These are phyloP conservation scores for Eueides isabella DNA, from an alignment of 1,140 invertebrate genomes.

Conservation along the genomic window DNA sequence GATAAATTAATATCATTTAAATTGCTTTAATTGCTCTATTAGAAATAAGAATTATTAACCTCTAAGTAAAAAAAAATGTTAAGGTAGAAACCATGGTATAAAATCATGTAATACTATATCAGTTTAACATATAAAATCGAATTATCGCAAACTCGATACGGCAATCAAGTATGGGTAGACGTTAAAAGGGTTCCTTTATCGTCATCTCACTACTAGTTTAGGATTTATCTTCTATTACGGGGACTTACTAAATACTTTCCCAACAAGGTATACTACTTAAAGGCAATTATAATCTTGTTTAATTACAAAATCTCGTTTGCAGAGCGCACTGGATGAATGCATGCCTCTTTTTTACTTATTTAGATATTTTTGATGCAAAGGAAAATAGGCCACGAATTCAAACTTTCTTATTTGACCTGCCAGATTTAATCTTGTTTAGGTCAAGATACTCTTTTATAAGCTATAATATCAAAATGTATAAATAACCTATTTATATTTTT, in stretches of 20 bases:
- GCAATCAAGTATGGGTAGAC: neutral
- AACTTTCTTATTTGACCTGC: slow-evolving; percentile 13
- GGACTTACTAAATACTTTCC: neutral
- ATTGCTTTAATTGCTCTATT: no score
- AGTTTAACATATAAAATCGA: neutral
- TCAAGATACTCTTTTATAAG: slow-evolving; percentile 6
- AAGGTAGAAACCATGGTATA: no score
- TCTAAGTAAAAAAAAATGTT: no score
- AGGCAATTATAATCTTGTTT: neutral
- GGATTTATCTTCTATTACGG: neutral
- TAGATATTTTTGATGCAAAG: neutral
- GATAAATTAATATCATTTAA: no score
- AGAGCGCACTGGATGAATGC: neutral
- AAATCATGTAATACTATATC: no score
- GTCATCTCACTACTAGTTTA: neutral
- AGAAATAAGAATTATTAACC: no score
- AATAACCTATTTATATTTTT: neutral
- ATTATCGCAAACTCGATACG: neutral
- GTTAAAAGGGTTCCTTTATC: neutral
- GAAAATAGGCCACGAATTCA: neutral
- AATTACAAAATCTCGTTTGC: neutral
- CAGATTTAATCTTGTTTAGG: slow-evolving; percentile 5
- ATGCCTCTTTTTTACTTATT: neutral
- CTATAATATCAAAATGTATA: neutral
- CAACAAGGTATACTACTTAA: neutral